Base-by-base conservation (phyloP, 1,140 invertebrate genomes). In the Colletes latitarsis region DNA sequence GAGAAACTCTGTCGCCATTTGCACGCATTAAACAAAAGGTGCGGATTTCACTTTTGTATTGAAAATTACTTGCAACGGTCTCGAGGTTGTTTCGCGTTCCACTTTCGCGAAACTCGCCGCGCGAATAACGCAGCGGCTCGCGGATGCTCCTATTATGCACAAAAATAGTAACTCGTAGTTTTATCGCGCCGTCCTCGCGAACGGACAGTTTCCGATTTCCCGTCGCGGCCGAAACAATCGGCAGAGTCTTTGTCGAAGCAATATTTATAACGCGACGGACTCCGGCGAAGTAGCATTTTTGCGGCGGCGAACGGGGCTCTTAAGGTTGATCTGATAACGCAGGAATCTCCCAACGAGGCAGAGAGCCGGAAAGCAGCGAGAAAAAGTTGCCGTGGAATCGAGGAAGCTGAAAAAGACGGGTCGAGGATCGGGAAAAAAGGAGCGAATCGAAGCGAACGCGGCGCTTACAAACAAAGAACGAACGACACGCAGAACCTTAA, bases 381-480 rank as follows among this genome's bases (percentile, higher is more conserved):
- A 46, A 57, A 15, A 57, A 75, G 15, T 17, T 21, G 8, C 39
- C 5, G 14, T 57, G 52, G 30, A n/a, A 75, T 66, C 71, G n/a
- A n/a, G 53, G 30, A 57, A 15, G 15, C 15, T 67, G n/a, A 66
- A 41, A 55, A 75, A 43, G 49, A 55, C 5, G n/a, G 6, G n/a
- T 0, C 6, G 21, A 10, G 19, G n/a, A 46, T 15, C 70, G n/a
- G 3, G 21, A 2, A 2, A 57, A 70, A 41, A 30, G 58, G 21
- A 30, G 21, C 12, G 5, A 10, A 66, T 6, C 30, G 62, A 43
- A 15, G 67, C 49, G 5, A 53, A 53, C 21, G 52, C 49, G 12
- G 52, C 75, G 46, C 14, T 71, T 77, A 39, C 30, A 73, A 66
- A 82, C 17, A 41, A 55, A 52, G 64, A 52, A 14, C 30, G 8